phyloP scores from a whole-genome alignment of 2,797 vertebrate genomes.

The Onychomys torridus region DNA sequence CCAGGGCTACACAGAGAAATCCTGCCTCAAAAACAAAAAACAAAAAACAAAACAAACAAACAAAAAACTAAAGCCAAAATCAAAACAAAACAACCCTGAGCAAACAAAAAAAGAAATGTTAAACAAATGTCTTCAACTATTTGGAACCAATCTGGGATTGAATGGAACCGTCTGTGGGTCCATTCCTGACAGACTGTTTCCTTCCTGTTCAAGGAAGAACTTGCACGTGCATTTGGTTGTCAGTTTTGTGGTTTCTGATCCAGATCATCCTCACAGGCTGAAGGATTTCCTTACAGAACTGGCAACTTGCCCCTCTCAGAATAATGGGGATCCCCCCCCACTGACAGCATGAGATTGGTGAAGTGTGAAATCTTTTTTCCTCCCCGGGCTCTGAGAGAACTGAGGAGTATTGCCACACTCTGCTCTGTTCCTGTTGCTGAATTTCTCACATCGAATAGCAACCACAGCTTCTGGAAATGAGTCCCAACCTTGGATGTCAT shows the following conservation, averaged over 20 bases:
- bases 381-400: neutral
- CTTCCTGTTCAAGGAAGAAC: neutral
- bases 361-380: neutral
- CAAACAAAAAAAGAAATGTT: neutral
- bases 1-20: neutral
- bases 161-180: neutral
- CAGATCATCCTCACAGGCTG: neutral
- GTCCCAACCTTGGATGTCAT: neutral
- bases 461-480: conserved; percentile 19
- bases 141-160: conserved; percentile 11
- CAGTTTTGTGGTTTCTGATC: neutral
- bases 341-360: neutral
- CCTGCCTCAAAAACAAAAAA: neutral
- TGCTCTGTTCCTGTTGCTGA: neutral
- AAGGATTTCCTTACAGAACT: neutral
- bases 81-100: too few relatives aligned
- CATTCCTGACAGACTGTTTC: neutral
- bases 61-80: neutral
- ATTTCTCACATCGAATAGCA: neutral
- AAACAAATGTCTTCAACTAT: conserved; percentile 1
- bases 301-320: neutral
- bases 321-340: neutral
- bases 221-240: neutral
- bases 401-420: neutral
- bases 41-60: too few relatives aligned